Base-by-base conservation (phyloP, 2,888 invertebrate species). In the Pterostichus niger region DNA sequence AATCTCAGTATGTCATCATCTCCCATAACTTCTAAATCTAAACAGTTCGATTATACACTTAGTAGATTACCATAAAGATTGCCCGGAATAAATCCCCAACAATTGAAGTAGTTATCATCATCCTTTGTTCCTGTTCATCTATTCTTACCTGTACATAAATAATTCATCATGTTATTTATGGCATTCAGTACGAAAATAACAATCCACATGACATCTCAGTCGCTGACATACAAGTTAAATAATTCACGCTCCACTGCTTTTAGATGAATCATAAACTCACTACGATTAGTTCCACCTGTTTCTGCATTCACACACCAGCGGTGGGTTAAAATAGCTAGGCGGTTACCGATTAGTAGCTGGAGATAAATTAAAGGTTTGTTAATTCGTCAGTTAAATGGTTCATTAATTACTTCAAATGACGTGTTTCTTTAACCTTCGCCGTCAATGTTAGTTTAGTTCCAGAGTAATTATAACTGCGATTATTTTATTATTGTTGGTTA, bases 111-210 rank as follows among this genome's bases (percentile, higher is more conserved):
- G 13, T 64, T 33, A 64, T 64, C 6, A 64, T 64, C 4, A 17
- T 64, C 64, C 64, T 64, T 64, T 64, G 64, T 64, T 64, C 64
- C 35, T 56, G 15, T 11, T 33, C 33, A 64, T 64, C 64, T 64
- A 64, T 64, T 64, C 35, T 64, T 64, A 49, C 49, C n/a, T 64
- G 24, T 24, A 31, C 33, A 64, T 64, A 64, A 64, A 64, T 31
- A 64, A 64, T 64, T 64, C 35, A 64, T 64, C 0, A 0, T 35
- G 33, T 64, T n/a, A 64, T 11, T 64, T 64, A 64, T 64, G 64
- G 33, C 7, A 13, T 64, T 64, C 64, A n/a, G 24, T 64, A 11
- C n/a, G 64, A 64, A 64, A 64, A 64, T 64, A 64, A 64, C 64
- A 35, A 64, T 11, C 11, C 64, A 35, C 64, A 64, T 64, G 64